These are phyloP conservation scores for Cephus pulcher DNA, from an alignment of 2,888 invertebrate species.

Conservation along the genomic window DNA sequence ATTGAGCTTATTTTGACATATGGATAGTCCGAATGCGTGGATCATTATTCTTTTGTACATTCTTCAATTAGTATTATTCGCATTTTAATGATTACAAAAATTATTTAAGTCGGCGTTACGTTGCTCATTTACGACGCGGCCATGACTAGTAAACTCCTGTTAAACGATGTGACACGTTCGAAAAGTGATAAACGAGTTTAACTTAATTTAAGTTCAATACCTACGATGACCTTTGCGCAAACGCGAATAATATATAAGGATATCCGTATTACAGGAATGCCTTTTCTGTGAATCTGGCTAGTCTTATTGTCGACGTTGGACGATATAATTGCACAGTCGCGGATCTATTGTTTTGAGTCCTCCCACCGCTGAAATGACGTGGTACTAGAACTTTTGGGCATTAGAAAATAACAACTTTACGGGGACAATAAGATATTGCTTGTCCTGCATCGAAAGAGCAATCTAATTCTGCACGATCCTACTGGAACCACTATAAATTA, in stretches of 20 bases:
- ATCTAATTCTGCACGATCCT: background rate
- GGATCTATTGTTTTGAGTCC: background rate
- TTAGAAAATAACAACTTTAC: background rate
- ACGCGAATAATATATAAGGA: background rate
- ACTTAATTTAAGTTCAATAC: background rate
- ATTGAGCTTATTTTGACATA: constrained; percentile 14
- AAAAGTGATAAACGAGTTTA: background rate
- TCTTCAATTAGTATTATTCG: background rate
- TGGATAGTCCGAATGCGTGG: background rate
- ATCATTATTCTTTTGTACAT: background rate
- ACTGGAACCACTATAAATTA: background rate
- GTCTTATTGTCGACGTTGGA: background rate
- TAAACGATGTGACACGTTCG: background rate
- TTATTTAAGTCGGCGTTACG: background rate
- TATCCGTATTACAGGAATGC: background rate
- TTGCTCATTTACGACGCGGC: background rate
- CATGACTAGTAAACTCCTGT: background rate
- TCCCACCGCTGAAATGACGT: background rate
- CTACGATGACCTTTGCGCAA: background rate
- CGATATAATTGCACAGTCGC: background rate
- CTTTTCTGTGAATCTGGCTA: background rate
- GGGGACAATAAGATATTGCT: background rate
- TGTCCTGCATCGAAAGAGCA: background rate
- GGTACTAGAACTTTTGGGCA: background rate
- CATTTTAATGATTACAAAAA: background rate